phyloP scores from a whole-genome alignment of 2,797 vertebrate species.

The Etheostoma perlongum region DNA sequence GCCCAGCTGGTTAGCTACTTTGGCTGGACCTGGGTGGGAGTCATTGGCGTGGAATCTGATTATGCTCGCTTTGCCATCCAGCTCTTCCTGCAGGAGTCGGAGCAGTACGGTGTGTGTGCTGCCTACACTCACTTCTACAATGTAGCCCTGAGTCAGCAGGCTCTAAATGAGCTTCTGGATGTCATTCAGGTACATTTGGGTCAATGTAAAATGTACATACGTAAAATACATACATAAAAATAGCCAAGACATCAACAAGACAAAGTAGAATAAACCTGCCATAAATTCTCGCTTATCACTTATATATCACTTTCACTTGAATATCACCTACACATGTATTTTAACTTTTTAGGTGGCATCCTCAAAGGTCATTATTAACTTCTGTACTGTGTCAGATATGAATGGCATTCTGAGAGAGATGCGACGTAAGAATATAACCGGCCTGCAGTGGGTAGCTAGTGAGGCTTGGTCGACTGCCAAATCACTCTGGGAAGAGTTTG shows the following conservation, averaged over 20 bases:
- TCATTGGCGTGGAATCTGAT: slow-evolving; percentile 85
- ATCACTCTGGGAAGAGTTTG: slow-evolving; percentile 83
- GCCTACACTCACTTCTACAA: too few species aligned
- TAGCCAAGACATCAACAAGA: too few species aligned
- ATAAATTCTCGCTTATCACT: too few species aligned
- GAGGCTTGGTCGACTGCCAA: slow-evolving; percentile 87
- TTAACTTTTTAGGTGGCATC: slow-evolving; percentile 53
- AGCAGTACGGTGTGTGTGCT: too few species aligned
- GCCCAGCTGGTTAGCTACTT: slow-evolving; percentile 83
- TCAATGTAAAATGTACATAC: background rate
- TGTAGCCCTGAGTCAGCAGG: too few species aligned
- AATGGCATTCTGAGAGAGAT: slow-evolving; percentile 82
- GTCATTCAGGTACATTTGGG: slow-evolving; percentile 57
- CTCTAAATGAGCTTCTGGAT: slow-evolving; percentile 9
- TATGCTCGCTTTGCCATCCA: slow-evolving; percentile 83
- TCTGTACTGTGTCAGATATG: slow-evolving; percentile 84
- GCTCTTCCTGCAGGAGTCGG: slow-evolving; percentile 81
- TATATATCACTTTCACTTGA: too few species aligned
- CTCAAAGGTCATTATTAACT: slow-evolving; percentile 85
- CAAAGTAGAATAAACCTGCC: too few species aligned
- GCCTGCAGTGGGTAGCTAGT: slow-evolving; percentile 85
- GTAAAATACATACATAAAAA: too few species aligned
- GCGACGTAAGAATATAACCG: slow-evolving; percentile 77
- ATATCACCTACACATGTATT: too few species aligned
- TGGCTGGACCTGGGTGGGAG: slow-evolving; percentile 87